These are phyloP conservation scores for Acrobasis repandana DNA, from an alignment of 2,888 invertebrate genomes.

Conservation along the genomic window DNA sequence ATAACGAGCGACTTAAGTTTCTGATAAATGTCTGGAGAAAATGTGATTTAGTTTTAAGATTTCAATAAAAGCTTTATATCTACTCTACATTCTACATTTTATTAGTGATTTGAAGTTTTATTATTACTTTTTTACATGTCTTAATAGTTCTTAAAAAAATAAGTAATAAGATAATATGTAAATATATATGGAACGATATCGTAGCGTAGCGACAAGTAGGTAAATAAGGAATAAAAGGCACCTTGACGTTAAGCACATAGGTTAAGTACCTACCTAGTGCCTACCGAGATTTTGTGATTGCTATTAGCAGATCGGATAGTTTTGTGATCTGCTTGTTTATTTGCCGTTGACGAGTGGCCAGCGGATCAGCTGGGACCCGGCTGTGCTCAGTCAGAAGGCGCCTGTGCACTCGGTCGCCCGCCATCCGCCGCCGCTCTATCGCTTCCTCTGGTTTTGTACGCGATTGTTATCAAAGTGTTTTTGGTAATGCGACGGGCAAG, in stretches of 20 bases:
- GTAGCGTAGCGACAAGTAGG: too few species aligned
- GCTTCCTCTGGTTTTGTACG: background rate
- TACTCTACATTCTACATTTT: background rate
- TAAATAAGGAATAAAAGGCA: too few species aligned
- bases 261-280: too few species aligned
- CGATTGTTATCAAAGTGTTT: slow-evolving; percentile 10
- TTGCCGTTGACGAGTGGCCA: slow-evolving; percentile 37
- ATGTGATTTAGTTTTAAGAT: background rate
- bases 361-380: slow-evolving; percentile 46
- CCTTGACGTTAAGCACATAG: too few species aligned
- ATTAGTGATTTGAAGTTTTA: slow-evolving; percentile 5
- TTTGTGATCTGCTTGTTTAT: background rate
- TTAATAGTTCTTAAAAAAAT: too few species aligned
- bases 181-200: background rate
- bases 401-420: slow-evolving; percentile 52
- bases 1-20: slow-evolving; percentile 35
- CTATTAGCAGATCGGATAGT: background rate
- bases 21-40: slow-evolving; percentile 22
- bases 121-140: background rate
- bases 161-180: background rate
- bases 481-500: background rate
- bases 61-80: slow-evolving; percentile 9
- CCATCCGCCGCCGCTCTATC: slow-evolving; percentile 24
- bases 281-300: too few species aligned
- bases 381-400: slow-evolving; percentile 55